Base-by-base conservation (phyloP, 2,888 invertebrate genomes). In the Synergus japonicus region DNA sequence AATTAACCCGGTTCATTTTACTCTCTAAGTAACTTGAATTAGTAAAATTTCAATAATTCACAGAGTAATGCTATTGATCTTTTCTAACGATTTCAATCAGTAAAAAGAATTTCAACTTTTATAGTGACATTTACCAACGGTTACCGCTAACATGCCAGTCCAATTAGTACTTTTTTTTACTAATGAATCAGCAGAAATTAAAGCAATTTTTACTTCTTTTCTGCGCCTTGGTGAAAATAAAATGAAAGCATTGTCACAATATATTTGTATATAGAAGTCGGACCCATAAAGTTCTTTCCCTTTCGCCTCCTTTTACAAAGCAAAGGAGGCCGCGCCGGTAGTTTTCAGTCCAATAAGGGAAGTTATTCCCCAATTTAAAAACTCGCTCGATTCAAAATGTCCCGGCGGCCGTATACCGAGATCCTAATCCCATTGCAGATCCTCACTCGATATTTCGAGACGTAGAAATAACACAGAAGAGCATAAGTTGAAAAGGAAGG, bases 281-380 rank as follows among this genome's bases (percentile, higher is more conserved):
- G 15, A 9, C 41, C 65, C 43, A n/a, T n/a, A 41, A 60, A 65
- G n/a, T 65, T 65, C 41, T 65, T 22, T 15, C n/a, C 65, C n/a
- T 18, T 65, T 65, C n/a, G n/a, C n/a, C n/a, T n/a, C n/a, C n/a
- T n/a, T 37, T 65, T 8, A 41, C 13, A 37, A 65, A 41, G 15
- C 37, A 1, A 65, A 41, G 41, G 65, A n/a, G n/a, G n/a, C 41
- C 41, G 43, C 41, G 10, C 10, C 12, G 22, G 22, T 60, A 60
- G 60, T 60, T 22, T 60, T 41, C 10, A 9, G 13, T n/a, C 2
- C 29, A 65, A 22, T 22, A 22, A n/a, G 65, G 43, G 41, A 65
- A 15, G 43, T 65, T 7, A 43, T 65, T 65, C 65, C 64, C 64
- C 64, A 37, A 64, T 64, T 64, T 29, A 9, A 65, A 65, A 65